Base-by-base conservation (phyloP, 2,797 vertebrate species). In the Euthynnus affinis region DNA sequence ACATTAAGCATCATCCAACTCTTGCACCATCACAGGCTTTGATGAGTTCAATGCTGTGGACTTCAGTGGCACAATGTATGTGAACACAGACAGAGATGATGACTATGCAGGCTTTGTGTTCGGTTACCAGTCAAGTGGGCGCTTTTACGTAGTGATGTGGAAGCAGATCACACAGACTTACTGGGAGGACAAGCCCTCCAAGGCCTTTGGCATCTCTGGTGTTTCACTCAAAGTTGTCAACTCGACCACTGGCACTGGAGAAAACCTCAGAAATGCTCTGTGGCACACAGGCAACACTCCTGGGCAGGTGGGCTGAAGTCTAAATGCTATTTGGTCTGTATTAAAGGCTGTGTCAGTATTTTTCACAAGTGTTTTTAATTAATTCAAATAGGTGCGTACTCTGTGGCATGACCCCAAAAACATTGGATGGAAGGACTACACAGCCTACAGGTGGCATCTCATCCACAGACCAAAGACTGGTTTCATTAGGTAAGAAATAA, bases 151-250 rank as follows among this genome's bases (percentile, higher is more conserved):
- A 49, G 96, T 99, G 12, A 99, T 99, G 98, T 99, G 98, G 98
- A 99, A 99, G 89, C 98, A 99, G 92, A 98, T 99, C 81, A 99
- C 98, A 3, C 98, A 99, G 94, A 99, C 98, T 0, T 99, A 99
- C 91, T 99, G 98, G 98, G 98, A 99, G 58, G 96, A 98, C 83
- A 96, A 98, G 82, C 98, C 98, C 52, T 98, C 98, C 15, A 96
- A 96, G 70, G 98, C 98, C 3, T 98, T 99, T 2, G 98, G 98
- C 73, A 98, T 99, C 87, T 98, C 98, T 0, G 98, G 98, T 0
- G 97, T 99, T 76, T 99, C 98, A 0, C 96, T 99, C 78, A 99
- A 99, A 94, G 98, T 99, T 64, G 98, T 98, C 66, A 99, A 99
- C 94, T 99, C 98, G 20, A 97, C 96, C 58, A 99, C 98, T 0